Evolutionary conservation across 2,888 invertebrate genomes (phyloP), one percentile per base, ranked within the genome.

Genomic region (Cantharis rustica): DNA sequence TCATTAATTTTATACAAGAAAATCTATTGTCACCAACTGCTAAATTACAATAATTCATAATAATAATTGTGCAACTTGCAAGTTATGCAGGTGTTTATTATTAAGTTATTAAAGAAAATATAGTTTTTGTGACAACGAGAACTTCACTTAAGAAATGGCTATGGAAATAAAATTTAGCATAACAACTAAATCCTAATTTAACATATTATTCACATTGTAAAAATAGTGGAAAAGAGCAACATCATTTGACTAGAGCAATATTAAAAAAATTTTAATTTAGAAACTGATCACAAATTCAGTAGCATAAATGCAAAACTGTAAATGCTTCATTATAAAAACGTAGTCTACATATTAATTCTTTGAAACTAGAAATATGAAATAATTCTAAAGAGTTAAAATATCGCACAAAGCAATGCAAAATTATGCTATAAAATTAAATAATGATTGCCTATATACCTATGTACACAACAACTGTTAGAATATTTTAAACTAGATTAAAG

Each of bases 161-260:
- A 47, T 1, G 5, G n/a, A 64, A 11, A 17, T 64, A 10, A 64
- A 64, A 64, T 20, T 66, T 20, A 16, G 64, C 64, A 20, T 20
- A 13, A 66, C 64, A 66, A 20, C 13, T 66, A 66, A 66, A 31
- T 31, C 20, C 13, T n/a, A 66, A 20, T 66, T 66, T 66, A 66
- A 66, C n/a, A 66, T 66, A 64, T 15, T 16, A 64, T 66, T 20
- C 17, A n/a, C 16, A 20, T 66, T 73, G 78, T 68, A 70, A 76
- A 76, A 78, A 80, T 80, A 82, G 81, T 68, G 61, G 80, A 81
- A 78, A 84, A 82, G 80, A 74, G 72, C 76, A 73, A 79, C 78
- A 80, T 82, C 82, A 84, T 84, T 82, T 85, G 85, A 86, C 86
- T 86, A 86, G 86, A 86, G 84, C 83, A 82, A 82, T 82, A 81